Evolutionary conservation across 2,797 vertebrate genomes (phyloP), one percentile per base, ranked within the genome.

Genomic region (Gymnoscopelus microlampas): DNA sequence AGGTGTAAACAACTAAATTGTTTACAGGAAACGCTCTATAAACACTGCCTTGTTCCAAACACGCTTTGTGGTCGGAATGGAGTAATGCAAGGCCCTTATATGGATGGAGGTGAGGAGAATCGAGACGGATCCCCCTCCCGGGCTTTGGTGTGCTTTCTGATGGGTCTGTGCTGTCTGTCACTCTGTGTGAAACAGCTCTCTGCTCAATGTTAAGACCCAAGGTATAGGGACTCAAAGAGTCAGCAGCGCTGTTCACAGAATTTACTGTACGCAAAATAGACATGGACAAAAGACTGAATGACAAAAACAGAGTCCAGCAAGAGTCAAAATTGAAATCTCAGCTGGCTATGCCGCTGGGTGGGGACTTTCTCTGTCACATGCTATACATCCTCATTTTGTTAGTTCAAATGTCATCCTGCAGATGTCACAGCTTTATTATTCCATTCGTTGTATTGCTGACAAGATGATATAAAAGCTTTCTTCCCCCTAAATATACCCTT

Each of bases 71-170:
- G 66, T 54, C 62, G 12, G 59, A 77, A 71, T 39, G 26, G 49
- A 84, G 60, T 0, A 14, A 70, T 51, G 79, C 19, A 12, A 35
- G 5, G 51, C 53, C 87, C 86, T 86, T 89, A 90, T 85, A 90
- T 79, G 87, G 88, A 84, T 29, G 26, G 26, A 29, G 62, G 57
- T 44, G 50, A 73, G 63, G 70, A 76, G 82, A 63, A 74, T 55
- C 35, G 64, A 78, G 70, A 75, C 60, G 2, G 63, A 65, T 80
- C 12, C 54, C 2, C 26, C 77, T 80, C 56, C 54, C n/a, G 66
- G 71, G 75, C 73, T 81, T 80, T 79, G 24, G 63, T 73, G 82
- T 53, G 76, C 78, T 86, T 79, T 85, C 76, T 76, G 76, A 71
- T 82, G 73, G 86, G 74, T 68, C 35, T 35, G 59, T 32, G 84